These are phyloP conservation scores for Pseudeuparius sepicola DNA, from an alignment of 2,888 invertebrate genomes.

Conservation along the genomic window DNA sequence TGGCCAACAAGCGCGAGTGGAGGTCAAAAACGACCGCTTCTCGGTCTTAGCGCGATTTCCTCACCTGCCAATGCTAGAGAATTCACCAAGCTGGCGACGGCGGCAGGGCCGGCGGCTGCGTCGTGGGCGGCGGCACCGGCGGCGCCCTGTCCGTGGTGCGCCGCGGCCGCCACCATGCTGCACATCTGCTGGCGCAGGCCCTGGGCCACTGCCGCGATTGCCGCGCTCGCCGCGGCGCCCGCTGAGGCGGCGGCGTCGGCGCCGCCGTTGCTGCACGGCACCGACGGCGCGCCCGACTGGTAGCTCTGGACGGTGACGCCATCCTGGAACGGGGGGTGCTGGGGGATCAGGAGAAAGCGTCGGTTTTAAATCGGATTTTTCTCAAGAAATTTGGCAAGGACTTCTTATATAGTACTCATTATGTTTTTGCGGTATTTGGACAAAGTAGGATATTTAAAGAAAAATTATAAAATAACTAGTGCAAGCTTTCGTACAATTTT, in stretches of 20 bases:
- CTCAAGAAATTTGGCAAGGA: too few species aligned
- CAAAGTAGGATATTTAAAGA: too few species aligned
- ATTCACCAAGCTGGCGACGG: conserved; percentile 38
- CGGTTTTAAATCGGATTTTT: too few species aligned
- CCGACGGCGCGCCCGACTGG: conserved; percentile 49
- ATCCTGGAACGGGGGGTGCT: conserved; percentile 57
- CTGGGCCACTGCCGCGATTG: conserved; percentile 78
- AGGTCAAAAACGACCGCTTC: too few species aligned
- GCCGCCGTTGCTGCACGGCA: conserved; percentile 47
- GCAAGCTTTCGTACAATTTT: too few species aligned
- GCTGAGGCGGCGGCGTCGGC: conserved; percentile 52
- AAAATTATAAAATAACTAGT: too few species aligned
- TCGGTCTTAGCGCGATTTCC: too few species aligned
- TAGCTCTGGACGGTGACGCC: conserved; percentile 49
- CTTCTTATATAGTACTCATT: too few species aligned
- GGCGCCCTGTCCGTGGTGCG: conserved; percentile 41
- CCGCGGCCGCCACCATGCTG: conserved; percentile 63
- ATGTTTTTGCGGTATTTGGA: too few species aligned
- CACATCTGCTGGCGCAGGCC: conserved; percentile 80
- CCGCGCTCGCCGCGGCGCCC: conserved; percentile 69
- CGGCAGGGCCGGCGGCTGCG: conserved; percentile 39
- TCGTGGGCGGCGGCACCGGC: conserved; percentile 51
- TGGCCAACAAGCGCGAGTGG: too few species aligned
- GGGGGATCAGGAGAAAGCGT: too few species aligned
- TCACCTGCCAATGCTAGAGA: conserved; percentile 38